Conservation (phyloP, 2,113 vertebrate species). For the Poeciliopsis turrubarensis region DNA sequence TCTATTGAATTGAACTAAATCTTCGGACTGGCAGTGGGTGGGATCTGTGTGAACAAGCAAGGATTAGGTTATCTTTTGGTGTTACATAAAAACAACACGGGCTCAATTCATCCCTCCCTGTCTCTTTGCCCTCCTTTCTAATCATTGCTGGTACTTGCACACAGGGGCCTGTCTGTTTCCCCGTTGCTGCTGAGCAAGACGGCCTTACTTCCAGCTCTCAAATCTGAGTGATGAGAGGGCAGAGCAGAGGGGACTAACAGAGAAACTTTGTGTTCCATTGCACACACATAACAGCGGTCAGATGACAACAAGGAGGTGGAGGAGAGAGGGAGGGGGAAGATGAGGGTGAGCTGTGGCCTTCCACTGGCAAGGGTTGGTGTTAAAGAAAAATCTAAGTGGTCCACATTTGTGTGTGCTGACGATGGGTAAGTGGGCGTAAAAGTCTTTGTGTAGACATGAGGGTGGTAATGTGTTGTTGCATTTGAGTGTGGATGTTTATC, state of each 20-base stretch:
- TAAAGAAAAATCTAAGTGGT: not conserved
- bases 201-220: conserved; percentile 65
- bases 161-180: conserved; percentile 65
- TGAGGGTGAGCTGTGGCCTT: conserved; percentile 44
- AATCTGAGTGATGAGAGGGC: conserved; percentile 63
- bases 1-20: conserved; percentile 36
- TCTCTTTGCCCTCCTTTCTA: conserved; percentile 49
- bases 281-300: conserved; percentile 77
- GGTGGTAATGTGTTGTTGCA: too few species aligned
- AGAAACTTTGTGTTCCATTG: conserved; percentile 77
- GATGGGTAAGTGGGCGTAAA: conserved; percentile 3
- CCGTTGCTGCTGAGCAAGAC: conserved; percentile 44
- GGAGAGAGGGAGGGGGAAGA: conserved; percentile 35
- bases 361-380: conserved; percentile 34
- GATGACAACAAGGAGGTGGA: conserved; percentile 79
- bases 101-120: conserved; percentile 40
- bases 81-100: conserved; percentile 58
- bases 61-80: conserved; percentile 54
- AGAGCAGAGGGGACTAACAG: conserved; percentile 75
- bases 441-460: not conserved
- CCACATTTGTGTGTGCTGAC: not conserved
- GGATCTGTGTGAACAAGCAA: conserved; percentile 26
- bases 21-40: conserved; percentile 14
- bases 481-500: too few species aligned
- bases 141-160: conserved; percentile 40